phyloP scores from a whole-genome alignment of 2,888 invertebrate genomes.

The Euplagia quadripunctaria region DNA sequence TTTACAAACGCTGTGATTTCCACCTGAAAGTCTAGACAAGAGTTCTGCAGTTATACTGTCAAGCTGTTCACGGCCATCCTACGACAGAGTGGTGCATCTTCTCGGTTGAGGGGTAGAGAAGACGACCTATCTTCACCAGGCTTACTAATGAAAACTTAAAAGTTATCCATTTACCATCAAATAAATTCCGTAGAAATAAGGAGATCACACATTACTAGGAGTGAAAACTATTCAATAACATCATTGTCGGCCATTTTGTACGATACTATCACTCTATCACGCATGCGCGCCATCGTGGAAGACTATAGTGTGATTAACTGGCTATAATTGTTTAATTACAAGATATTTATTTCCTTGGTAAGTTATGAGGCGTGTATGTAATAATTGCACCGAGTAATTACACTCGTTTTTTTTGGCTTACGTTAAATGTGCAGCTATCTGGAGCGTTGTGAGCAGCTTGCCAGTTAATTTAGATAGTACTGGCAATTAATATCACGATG shows the following conservation, averaged over 20 bases:
- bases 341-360: constrained; percentile 43
- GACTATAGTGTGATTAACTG: constrained; percentile 43
- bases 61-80: too few species aligned
- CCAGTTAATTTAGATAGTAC: background rate
- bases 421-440: background rate
- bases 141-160: too few species aligned
- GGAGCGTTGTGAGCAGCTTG: background rate
- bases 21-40: too few species aligned
- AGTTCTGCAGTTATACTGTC: too few species aligned
- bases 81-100: too few species aligned
- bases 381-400: constrained; percentile 9
- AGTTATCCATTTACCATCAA: too few species aligned
- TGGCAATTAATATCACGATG: background rate
- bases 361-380: constrained; percentile 23
- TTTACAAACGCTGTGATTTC: too few species aligned
- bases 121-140: too few species aligned
- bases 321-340: constrained; percentile 25
- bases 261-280: constrained; percentile 28
- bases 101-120: too few species aligned
- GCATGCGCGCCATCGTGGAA: constrained; percentile 39
- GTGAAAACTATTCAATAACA: constrained; percentile 31
- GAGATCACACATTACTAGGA: too few species aligned
- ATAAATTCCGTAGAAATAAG: too few species aligned
- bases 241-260: constrained; percentile 29
- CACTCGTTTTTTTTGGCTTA: background rate